Conservation (phyloP, 2,797 vertebrate genomes). For the Xenops minutus region DNA sequence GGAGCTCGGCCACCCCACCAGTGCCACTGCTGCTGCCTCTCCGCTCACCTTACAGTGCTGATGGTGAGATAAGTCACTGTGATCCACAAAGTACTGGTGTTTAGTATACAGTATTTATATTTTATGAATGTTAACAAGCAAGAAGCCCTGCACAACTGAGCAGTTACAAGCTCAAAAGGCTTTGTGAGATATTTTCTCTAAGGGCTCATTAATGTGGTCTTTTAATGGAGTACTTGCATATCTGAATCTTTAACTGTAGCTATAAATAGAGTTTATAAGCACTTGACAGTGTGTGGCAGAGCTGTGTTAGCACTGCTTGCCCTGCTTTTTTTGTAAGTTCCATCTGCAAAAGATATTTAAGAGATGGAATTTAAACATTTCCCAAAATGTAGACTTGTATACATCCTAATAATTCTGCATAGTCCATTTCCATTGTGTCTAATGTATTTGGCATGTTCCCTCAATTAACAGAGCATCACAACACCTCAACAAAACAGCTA, state of each 20-base stretch:
- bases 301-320: conserved; percentile 1
- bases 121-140: conserved; percentile 67
- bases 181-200: conserved; percentile 71
- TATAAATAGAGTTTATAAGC: conserved; percentile 65
- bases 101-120: conserved; percentile 44
- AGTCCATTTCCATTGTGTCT: not conserved
- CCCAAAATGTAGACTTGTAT: not conserved
- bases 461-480: not conserved
- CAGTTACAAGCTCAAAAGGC: conserved; percentile 71
- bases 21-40: not conserved
- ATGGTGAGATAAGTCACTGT: not conserved
- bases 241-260: conserved; percentile 64
- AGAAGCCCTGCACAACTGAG: conserved; percentile 57
- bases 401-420: not conserved
- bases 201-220: conserved; percentile 70
- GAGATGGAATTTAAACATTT: not conserved
- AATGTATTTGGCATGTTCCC: not conserved
- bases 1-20: rapidly evolving
- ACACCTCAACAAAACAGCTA: not conserved
- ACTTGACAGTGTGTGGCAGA: conserved; percentile 47
- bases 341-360: not conserved
- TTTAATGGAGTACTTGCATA: conserved; percentile 67
- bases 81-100: not conserved
- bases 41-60: not conserved
- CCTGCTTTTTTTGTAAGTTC: not conserved